Conservation (phyloP, 1,140 invertebrate species). For the Drosophila tropicalis region DNA sequence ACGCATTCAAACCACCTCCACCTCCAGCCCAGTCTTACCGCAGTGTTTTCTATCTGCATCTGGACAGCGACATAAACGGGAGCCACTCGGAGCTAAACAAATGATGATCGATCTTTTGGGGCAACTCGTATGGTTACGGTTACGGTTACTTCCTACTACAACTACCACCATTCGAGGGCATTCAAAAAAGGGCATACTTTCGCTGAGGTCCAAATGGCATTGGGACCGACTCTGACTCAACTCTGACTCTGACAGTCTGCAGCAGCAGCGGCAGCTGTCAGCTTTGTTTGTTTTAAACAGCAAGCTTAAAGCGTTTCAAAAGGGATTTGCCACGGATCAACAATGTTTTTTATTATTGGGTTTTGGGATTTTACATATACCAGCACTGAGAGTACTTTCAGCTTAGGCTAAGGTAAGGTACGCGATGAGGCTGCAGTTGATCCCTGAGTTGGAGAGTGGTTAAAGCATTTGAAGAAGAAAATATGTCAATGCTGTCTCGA, state of each 20-base stretch:
- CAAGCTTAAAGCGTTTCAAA: conserved; percentile 72
- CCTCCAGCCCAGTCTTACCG: neutral
- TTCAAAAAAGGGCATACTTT: conserved; percentile 69
- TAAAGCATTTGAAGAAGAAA: neutral
- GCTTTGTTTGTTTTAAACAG: conserved; percentile 79
- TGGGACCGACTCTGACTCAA: neutral
- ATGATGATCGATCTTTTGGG: conserved; percentile 76
- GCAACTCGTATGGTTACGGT: conserved; percentile 8
- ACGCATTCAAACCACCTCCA: conserved; percentile 49
- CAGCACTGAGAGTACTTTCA: neutral
- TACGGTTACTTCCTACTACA: conserved; percentile 27
- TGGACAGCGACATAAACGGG: conserved; percentile 66
- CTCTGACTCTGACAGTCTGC: conserved; percentile 36
- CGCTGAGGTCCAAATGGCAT: conserved; percentile 33
- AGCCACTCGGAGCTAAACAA: conserved; percentile 71
- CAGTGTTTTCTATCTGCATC: conserved; percentile 19
- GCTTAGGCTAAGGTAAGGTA: neutral
- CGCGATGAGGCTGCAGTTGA: conserved; percentile 18
- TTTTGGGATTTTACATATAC: neutral
- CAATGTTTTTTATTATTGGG: conserved; percentile 51
- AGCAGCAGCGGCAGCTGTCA: conserved; percentile 63
- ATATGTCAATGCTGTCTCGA: neutral
- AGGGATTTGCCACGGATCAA: conserved; percentile 78
- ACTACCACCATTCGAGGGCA: neutral
- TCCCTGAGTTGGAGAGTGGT: neutral